These are phyloP conservation scores for Drosophila antonietae DNA, from an alignment of 2,888 invertebrate genomes.

Conservation along the genomic window DNA sequence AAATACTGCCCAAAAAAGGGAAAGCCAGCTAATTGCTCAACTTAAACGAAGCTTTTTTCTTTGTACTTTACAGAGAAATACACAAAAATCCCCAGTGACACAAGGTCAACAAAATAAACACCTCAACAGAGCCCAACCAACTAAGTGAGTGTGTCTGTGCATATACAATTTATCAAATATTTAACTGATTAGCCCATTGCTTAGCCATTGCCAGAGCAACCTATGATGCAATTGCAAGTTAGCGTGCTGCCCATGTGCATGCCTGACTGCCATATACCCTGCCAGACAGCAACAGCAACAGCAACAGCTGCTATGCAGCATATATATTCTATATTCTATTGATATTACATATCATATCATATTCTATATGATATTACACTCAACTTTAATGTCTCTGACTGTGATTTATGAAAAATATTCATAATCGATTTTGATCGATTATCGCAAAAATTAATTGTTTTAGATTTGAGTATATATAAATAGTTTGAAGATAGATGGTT, in stretches of 20 bases:
- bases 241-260: background rate
- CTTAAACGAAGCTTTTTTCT: conserved; percentile 4
- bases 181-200: conserved; percentile 1
- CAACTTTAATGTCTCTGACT: too few species aligned
- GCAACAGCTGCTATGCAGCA: background rate
- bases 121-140: background rate
- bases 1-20: conserved; percentile 44
- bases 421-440: too few species aligned
- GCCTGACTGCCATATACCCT: background rate
- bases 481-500: too few species aligned
- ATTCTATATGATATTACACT: too few species aligned
- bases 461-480: too few species aligned
- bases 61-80: background rate
- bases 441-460: too few species aligned
- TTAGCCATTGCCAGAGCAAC: background rate
- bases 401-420: too few species aligned
- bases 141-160: background rate
- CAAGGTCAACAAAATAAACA: conserved; percentile 29
- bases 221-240: conserved; percentile 3
- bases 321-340: too few species aligned
- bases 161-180: conserved; percentile 4
- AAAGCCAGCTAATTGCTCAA: conserved; percentile 37
- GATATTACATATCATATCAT: too few species aligned
- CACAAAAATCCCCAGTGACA: conserved; percentile 6
- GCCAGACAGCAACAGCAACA: background rate